phyloP scores from a whole-genome alignment of 2,113 vertebrate species.

The Pollimyrus isidori region DNA sequence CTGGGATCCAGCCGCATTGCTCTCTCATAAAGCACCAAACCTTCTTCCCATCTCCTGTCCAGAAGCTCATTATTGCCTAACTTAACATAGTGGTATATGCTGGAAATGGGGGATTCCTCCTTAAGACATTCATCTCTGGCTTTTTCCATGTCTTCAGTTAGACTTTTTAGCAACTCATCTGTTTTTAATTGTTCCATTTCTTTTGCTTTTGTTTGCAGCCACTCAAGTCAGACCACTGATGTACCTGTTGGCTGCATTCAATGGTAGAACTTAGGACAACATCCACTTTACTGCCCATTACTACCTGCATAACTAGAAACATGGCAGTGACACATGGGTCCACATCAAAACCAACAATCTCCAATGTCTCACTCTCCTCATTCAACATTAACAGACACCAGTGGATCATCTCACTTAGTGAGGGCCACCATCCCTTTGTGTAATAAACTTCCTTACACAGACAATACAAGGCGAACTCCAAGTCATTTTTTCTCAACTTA shows the following conservation, averaged over 20 bases:
- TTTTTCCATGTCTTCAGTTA: conserved; percentile 13
- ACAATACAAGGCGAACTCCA: neutral
- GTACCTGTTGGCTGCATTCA: neutral
- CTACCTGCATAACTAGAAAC: neutral
- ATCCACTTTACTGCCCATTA: conserved; percentile 7
- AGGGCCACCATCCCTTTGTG: neutral
- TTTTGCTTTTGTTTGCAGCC: conserved; percentile 24
- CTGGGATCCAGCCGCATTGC: conserved; percentile 5
- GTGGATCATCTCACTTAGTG: conserved; percentile 10
- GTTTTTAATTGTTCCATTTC: conserved; percentile 17
- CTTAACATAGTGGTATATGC: conserved; percentile 29
- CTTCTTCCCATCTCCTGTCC: neutral
- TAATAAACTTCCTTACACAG: neutral
- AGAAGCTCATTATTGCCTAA: conserved; percentile 23
- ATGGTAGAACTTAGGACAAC: conserved; percentile 13
- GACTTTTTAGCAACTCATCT: conserved; percentile 5
- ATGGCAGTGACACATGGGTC: conserved; percentile 11
- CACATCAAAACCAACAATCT: conserved; percentile 4
- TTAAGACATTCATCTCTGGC: neutral
- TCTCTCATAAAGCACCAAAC: conserved; percentile 20
- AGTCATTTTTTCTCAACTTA: too few relatives aligned
- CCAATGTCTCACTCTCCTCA: neutral
- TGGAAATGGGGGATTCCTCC: conserved; percentile 19
- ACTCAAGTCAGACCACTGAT: conserved; percentile 12
- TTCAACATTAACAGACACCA: conserved; percentile 9